Conservation (phyloP, 2,888 invertebrate genomes). For the Apocheima hispidaria region DNA sequence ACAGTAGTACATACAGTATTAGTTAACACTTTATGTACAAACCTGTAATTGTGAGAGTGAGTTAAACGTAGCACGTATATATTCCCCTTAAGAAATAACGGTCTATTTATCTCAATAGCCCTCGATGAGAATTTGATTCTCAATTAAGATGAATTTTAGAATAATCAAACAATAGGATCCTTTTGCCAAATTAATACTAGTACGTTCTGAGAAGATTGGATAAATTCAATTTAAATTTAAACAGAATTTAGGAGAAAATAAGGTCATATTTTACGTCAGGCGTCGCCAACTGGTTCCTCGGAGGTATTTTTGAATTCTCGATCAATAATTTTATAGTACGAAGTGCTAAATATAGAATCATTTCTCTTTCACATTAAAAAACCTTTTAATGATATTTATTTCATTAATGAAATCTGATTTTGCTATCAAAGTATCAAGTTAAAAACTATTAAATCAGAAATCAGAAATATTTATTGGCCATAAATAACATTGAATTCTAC, state of each 20-base stretch:
- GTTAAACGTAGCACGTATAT: too few species aligned
- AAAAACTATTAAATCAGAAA: too few species aligned
- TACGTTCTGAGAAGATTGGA: conserved; percentile 26
- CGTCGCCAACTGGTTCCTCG: conserved; percentile 1
- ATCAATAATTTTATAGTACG: conserved; percentile 16
- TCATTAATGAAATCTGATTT: neutral
- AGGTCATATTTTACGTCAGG: conserved; percentile 19
- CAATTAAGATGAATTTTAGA: conserved; percentile 63
- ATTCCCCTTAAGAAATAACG: conserved; percentile 62
- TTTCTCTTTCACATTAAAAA: neutral
- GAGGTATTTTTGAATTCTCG: conserved; percentile 20
- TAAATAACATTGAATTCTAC: too few species aligned
- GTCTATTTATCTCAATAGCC: conserved; percentile 60
- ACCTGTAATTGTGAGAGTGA: too few species aligned
- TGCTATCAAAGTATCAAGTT: too few species aligned
- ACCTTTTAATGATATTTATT: neutral
- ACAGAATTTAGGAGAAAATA: conserved; percentile 29
- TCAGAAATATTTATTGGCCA: too few species aligned
- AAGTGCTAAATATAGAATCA: neutral
- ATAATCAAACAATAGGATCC: conserved; percentile 52
- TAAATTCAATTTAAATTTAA: conserved; percentile 30
- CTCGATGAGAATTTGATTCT: conserved; percentile 63
- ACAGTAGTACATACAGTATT: too few species aligned
- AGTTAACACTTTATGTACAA: too few species aligned
- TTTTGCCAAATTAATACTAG: conserved; percentile 52